A percentile compares a stretch with the other conserved stretches of the same genome.
Conservation (phyloP, 1,140 invertebrate genomes). For the Bombus vancouverensis region DNA sequence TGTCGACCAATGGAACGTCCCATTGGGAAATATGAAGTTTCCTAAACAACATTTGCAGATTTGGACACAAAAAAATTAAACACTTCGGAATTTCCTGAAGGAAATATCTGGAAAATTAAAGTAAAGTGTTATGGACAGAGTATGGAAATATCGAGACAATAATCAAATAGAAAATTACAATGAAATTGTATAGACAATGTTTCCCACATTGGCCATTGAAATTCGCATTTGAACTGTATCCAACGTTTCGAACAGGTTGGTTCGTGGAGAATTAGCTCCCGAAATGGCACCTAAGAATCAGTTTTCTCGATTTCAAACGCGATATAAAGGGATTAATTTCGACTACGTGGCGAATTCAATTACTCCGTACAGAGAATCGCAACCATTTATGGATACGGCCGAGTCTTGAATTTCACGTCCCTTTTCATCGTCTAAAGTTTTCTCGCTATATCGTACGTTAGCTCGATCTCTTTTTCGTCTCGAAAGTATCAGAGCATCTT, state of each 20-base stretch:
- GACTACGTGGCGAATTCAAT: not conserved
- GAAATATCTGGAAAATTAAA: too few species aligned
- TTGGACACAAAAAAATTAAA: too few species aligned
- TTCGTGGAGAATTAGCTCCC: slow-evolving; percentile 3
- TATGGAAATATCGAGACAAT: not conserved
- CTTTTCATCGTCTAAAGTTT: not conserved
- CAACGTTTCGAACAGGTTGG: not conserved
- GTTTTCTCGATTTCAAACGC: not conserved
- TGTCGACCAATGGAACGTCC: too few species aligned
- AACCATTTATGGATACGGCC: too few species aligned
- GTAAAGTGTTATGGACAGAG: too few species aligned
- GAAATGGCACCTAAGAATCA: slow-evolving; percentile 31
- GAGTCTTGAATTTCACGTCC: not conserved
- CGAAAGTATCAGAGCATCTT: not conserved
- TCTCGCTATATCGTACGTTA: too few species aligned
- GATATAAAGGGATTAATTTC: slow-evolving; percentile 28
- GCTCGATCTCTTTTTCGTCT: not conserved
- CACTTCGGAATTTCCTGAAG: too few species aligned
- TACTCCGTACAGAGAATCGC: too few species aligned
- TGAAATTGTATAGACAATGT: not conserved
- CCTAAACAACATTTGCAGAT: too few species aligned
- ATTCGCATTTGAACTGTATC: not conserved
- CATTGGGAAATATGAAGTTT: too few species aligned
- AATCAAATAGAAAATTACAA: not conserved
- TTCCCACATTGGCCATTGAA: slow-evolving; percentile 1